Base-by-base conservation (phyloP, 2,888 invertebrate species). In the Altica lythri region DNA sequence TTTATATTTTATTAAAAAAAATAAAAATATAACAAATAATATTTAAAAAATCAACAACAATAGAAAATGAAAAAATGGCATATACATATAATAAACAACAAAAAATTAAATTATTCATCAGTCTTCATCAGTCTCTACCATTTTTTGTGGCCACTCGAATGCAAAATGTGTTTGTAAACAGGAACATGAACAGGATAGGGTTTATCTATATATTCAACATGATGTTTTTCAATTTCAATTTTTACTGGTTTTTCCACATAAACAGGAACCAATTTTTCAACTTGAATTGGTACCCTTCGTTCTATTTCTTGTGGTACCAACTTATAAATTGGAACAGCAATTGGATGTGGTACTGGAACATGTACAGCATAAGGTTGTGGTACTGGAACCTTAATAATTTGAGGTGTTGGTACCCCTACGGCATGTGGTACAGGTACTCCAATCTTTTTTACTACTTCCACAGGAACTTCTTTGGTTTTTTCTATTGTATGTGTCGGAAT, bases 331-430 rank as follows among this genome's bases (percentile, higher is more conserved):
- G 88, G 86, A 38, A 88, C 82, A 57, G 84, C 84, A 45, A 89
- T 85, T 62, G 86, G 86, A 67, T 88, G 87, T 51, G 88, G 86
- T 19, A 88, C 84, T 0, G 81, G 75, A 1, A 88, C 81, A 66
- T 87, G 86, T 1, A 88, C 88, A 0, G 88, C 83, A 75, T 87
- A 87, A 1, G 89, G 89, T 54, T 88, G 86, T 2, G 88, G 88
- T 37, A 89, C 86, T 50, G 86, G 84, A 32, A 89, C 80, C 72
- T 85, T 86, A 61, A 88, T 81, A 66, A 84, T 81, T 72, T 84
- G 84, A 14, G 85, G 88, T 9, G 87, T 86, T 2, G 86, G 84
- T 0, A 88, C 84, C 1, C 86, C 85, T n/a, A 87, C 83, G 0
- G 87, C 86, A 66, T 88, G 87, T 0, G 88, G 88, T 34, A 88